Conservation (phyloP, 2,888 invertebrate species). For the Biston betularia region DNA sequence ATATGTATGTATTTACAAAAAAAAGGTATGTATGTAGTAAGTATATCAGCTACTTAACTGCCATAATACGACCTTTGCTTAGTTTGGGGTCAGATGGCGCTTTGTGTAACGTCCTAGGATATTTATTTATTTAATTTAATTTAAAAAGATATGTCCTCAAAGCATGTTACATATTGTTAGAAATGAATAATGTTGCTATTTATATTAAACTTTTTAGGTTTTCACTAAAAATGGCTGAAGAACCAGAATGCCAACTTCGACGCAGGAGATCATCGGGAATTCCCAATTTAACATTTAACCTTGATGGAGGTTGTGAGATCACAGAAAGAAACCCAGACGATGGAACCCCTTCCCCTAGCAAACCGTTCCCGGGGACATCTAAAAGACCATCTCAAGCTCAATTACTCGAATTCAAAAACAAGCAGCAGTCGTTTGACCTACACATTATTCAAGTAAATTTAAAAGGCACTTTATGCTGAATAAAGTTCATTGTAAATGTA, state of each 20-base stretch:
- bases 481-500: not conserved
- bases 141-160: too few relatives aligned
- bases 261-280: slow-evolving; percentile 72
- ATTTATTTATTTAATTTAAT: too few relatives aligned
- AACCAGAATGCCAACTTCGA: slow-evolving; percentile 70
- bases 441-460: slow-evolving; percentile 60
- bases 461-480: not conserved
- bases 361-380: slow-evolving; percentile 64
- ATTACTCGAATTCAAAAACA: slow-evolving; percentile 77
- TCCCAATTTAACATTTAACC: slow-evolving; percentile 68
- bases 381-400: slow-evolving; percentile 64
- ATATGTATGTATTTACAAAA: too few relatives aligned
- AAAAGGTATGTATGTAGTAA: too few relatives aligned
- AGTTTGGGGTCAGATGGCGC: too few relatives aligned
- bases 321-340: slow-evolving; percentile 70
- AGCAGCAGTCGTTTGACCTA: slow-evolving; percentile 82
- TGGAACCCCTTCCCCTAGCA: slow-evolving; percentile 77
- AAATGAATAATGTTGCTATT: not conserved
- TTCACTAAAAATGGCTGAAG: slow-evolving; percentile 62
- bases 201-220: not conserved
- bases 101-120: too few relatives aligned
- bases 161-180: too few relatives aligned
- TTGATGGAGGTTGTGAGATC: slow-evolving; percentile 72
- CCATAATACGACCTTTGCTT: too few relatives aligned
- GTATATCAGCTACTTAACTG: too few relatives aligned